Base-by-base conservation (phyloP, 2,888 invertebrate genomes). In the Platycnemis pennipes region DNA sequence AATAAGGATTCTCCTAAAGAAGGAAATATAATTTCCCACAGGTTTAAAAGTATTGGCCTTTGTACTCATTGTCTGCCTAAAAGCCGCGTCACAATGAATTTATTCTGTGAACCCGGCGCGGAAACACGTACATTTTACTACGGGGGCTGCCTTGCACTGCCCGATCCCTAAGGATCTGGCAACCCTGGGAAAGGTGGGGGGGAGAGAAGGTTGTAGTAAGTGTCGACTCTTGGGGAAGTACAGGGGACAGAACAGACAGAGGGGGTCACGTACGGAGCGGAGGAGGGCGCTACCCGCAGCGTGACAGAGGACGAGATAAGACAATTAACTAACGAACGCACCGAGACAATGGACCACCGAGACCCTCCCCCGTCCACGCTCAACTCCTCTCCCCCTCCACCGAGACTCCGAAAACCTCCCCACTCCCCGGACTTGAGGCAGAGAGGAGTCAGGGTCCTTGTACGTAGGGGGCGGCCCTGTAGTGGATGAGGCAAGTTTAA, bases 321-420 rank as follows among this genome's bases (percentile, higher is more conserved):
- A 91, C 91, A 91, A 91, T 91, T 91, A 91, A 91, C 91, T 91
- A 91, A 91, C 69, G 91, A 69, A 91, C 91, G 91, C 91, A 91
- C 91, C 63, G 63, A 91, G 91, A 91, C 91, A 91, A 91, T 91
- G 91, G 91, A 44, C 37, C 37, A 5, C 19, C 63, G 7, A n/a
- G n/a, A 63, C 3, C 63, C 63, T 53, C 53, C 63, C 63, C 63
- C n/a, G 22, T n/a, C 4, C 5, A 8, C 63, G 26, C 63, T 26
- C 63, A n/a, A 5, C 26, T 4, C 63, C 53, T 2, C 8, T 49
- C 49, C 49, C 49, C 13, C 49, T 8, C 7, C 5, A 5, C 7
- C 49, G 49, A 49, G 49, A 5, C 53, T 7, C 63, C 63, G 7
- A 8, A 8, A 11, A 2, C 8, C 53, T 22, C 63, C n/a, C 26